Base-by-base conservation (phyloP, 2,888 invertebrate genomes). In the Drosophila nr. perissopoda region DNA sequence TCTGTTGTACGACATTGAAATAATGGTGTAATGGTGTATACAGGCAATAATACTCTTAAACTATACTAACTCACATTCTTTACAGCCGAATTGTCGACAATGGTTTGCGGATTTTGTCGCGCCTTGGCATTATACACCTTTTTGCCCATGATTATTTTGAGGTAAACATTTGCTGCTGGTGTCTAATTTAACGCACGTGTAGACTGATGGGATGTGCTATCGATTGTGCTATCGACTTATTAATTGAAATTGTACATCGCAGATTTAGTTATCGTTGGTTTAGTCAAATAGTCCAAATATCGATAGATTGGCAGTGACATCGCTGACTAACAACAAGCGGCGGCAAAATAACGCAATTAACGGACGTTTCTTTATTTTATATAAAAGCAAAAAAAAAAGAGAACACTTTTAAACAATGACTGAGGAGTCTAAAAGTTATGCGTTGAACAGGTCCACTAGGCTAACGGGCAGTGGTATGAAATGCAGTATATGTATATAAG, bases 391-490 rank as follows among this genome's bases (percentile, higher is more conserved):
- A 3, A 31, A 8, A 33, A 33, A 10, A 10, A 31, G n/a, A 33
- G 0, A 33, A 31, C 31, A 3, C 33, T 33, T 31, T 31, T 33
- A 33, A 33, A 33, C 10, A 33, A 33, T 33, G 31, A 33, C 3
- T 33, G 10, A 10, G 31, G 31, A 33, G 31, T 33, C 10, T 3
- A 33, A 33, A 33, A 33, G 10, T 33, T 10, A 33, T 33, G 10
- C n/a, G 36, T 29, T 52, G 38, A 21, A 18, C 29, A 2, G 56
- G n/a, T 99, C 53, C 99, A 99, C 90, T 96, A 96, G 92, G 96
- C 96, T 4, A 96, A 96, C 10, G 96, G 96, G 6, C 96, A 97
- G 87, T 97, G 97, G 97, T 96, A 97, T 94, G 93, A 98, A 96
- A 94, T 98, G 97, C 98, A 98, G 94, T 6, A 33, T 34, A 34